A percentile compares a stretch with the other conserved stretches of the same genome.
These are phyloP conservation scores for Spheniscus humboldti DNA, from an alignment of 2,797 vertebrate species.

Conservation along the genomic window DNA sequence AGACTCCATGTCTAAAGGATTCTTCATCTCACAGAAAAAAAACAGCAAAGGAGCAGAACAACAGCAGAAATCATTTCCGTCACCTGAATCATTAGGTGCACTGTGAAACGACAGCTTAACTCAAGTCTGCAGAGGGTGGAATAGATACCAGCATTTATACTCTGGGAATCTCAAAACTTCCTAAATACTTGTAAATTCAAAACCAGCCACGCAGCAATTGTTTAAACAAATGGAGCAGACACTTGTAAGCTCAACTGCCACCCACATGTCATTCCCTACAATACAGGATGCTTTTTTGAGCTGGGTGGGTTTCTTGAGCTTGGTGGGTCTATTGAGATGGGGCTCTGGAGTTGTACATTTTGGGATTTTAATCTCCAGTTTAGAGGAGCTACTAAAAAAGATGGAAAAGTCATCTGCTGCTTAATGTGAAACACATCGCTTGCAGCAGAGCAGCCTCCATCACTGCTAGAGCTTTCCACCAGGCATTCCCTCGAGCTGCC, in stretches of 20 bases:
- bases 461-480: background rate
- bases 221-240: conserved; percentile 36
- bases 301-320: background rate
- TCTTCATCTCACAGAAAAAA: conserved; percentile 35
- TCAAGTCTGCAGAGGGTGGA: background rate
- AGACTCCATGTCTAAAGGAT: conserved; percentile 22
- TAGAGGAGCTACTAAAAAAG: background rate
- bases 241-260: background rate
- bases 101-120: background rate
- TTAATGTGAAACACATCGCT: conserved; percentile 13
- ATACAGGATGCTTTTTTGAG: background rate
- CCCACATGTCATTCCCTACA: background rate
- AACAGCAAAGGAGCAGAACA: background rate
- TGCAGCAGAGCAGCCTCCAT: background rate
- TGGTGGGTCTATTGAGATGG: background rate
- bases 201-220: background rate
- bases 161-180: conserved; percentile 15
- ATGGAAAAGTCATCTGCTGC: background rate
- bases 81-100: background rate
- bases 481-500: background rate
- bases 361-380: background rate
- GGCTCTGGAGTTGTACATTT: background rate
- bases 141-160: background rate
- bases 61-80: background rate
- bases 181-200: conserved; percentile 43